Percentiles rank a stretch among this genome's conserved stretches.
Evolutionary conservation across 2,888 invertebrate genomes (phyloP).

Genomic region (Phortica magna): DNA sequence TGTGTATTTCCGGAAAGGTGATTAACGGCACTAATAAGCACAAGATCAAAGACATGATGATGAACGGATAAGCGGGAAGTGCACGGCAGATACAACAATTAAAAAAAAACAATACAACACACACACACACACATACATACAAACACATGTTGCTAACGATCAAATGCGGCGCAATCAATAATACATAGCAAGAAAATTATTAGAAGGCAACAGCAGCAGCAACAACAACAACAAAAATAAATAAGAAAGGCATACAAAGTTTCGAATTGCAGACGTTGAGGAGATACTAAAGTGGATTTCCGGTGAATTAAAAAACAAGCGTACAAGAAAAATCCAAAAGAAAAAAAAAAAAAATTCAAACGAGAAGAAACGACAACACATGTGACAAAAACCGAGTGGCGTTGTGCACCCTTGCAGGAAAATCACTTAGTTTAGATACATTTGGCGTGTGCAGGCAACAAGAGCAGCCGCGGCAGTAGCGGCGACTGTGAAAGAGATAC

Average conservation of each 20-base stretch:
- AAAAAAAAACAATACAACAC: constrained; percentile 51
- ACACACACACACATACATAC: constrained; percentile 29
- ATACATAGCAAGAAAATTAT: constrained; percentile 60
- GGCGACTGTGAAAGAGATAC: not conserved
- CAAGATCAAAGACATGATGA: constrained; percentile 16
- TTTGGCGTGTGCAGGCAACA: constrained; percentile 3
- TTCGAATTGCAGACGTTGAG: constrained; percentile 36
- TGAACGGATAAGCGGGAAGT: constrained; percentile 24
- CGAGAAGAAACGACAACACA: constrained; percentile 49
- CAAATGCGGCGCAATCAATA: constrained; percentile 56
- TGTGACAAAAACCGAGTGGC: constrained; percentile 54
- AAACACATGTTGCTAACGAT: constrained; percentile 66
- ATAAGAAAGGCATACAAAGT: constrained; percentile 33
- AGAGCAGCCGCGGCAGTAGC: not conserved
- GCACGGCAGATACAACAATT: constrained; percentile 38
- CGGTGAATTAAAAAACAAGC: constrained; percentile 65
- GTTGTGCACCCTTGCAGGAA: constrained; percentile 43
- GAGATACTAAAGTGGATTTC: constrained; percentile 72
- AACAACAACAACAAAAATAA: constrained; percentile 17
- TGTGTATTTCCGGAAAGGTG: constrained; percentile 63
- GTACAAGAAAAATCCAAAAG: constrained; percentile 30
- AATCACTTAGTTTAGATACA: constrained; percentile 15
- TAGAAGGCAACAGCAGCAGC: constrained; percentile 10
- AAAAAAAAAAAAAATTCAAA: too few relatives aligned
- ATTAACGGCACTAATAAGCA: constrained; percentile 51